Conservation (phyloP, 2,797 vertebrate genomes). For the Prunella strophiata region DNA sequence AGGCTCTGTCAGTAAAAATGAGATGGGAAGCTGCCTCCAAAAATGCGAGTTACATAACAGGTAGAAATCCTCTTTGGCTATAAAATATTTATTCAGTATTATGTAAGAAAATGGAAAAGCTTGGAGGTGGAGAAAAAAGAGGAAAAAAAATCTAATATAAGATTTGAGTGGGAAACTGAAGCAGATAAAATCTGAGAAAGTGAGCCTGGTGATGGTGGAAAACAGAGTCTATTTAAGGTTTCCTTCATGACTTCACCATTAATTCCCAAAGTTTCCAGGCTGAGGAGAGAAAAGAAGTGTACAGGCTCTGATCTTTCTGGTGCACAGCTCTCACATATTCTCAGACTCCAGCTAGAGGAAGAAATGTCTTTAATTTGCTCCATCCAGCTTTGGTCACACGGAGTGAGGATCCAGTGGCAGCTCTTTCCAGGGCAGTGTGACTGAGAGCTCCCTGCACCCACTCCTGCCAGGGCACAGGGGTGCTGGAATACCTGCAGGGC, state of each 20-base stretch:
- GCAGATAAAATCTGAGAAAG: constrained; percentile 23
- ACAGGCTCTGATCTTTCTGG: background rate
- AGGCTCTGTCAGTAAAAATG: background rate
- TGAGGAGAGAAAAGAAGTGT: background rate
- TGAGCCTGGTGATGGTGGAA: background rate
- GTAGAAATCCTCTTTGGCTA: constrained; percentile 35
- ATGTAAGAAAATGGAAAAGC: constrained; percentile 47
- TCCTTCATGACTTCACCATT: constrained; percentile 5
- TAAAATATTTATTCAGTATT: constrained; percentile 49
- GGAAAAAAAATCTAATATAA: constrained; percentile 33
- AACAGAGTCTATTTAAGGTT: constrained; percentile 11
- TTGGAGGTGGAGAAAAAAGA: constrained; percentile 32
- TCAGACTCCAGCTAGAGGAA: background rate
- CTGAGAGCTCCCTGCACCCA: background rate
- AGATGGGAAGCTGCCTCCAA: constrained; percentile 13
- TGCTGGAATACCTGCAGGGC: background rate
- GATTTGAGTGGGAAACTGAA: constrained; percentile 46
- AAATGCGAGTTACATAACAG: constrained; percentile 23
- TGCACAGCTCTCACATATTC: background rate
- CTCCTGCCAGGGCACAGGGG: background rate
- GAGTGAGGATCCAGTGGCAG: background rate
- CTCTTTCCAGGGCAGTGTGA: background rate
- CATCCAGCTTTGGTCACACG: background rate
- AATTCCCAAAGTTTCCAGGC: background rate
- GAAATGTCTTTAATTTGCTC: background rate